phyloP scores from a whole-genome alignment of 2,888 invertebrate species.

The Tipula lateralis region DNA sequence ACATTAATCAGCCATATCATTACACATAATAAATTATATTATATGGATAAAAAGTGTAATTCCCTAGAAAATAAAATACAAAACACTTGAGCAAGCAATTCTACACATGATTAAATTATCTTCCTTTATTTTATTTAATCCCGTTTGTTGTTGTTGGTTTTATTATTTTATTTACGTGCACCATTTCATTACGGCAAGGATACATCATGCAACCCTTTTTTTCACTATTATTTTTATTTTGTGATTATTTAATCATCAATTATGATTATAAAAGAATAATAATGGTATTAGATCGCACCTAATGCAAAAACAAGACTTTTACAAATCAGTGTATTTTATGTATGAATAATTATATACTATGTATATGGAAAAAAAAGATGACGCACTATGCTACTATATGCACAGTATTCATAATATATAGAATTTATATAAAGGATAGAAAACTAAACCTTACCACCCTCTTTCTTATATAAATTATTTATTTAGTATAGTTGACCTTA shows the following conservation, averaged over 20 bases:
- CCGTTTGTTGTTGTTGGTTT: not conserved
- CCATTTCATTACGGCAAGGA: not conserved
- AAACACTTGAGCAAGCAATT: slow-evolving; percentile 24
- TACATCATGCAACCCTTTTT: slow-evolving; percentile 2
- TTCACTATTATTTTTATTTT: not conserved
- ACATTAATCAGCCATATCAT: slow-evolving; percentile 24
- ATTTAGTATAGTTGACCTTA: slow-evolving; percentile 7
- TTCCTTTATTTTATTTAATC: slow-evolving; percentile 11
- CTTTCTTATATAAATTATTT: not conserved
- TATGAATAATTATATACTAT: no score
- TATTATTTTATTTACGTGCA: not conserved
- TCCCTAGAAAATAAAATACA: slow-evolving; percentile 11
- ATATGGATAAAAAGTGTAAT: slow-evolving; percentile 15
- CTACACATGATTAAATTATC: slow-evolving; percentile 13
- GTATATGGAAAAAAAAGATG: no score
- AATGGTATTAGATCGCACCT: not conserved
- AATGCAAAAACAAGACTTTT: not conserved
- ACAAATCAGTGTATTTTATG: not conserved
- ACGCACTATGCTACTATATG: not conserved
- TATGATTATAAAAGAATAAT: not conserved
- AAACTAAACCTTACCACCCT: not conserved
- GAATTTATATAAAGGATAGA: not conserved
- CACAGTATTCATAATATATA: not conserved
- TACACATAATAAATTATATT: slow-evolving; percentile 11
- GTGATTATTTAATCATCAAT: slow-evolving; percentile 14